phyloP scores from a whole-genome alignment of 2,113 vertebrate genomes.

The Noturus placidus region DNA sequence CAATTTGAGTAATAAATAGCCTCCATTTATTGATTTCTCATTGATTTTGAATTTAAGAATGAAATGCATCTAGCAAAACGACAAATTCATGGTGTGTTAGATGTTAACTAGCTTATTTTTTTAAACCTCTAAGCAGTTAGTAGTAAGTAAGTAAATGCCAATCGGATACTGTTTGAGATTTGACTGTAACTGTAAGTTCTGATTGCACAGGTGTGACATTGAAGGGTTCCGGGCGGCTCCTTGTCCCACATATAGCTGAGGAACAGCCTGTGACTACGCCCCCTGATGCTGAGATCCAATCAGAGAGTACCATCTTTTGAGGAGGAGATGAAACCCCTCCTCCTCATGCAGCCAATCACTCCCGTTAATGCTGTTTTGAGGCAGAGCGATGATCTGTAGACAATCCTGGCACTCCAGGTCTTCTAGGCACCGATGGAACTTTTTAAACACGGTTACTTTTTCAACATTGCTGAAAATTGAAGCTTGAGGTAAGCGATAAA shows the following conservation, averaged over 20 bases:
- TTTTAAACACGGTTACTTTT: constrained; percentile 28
- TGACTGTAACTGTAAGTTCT: constrained; percentile 44
- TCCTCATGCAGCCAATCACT: constrained; percentile 23
- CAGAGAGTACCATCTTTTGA: constrained; percentile 88
- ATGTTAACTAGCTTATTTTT: background rate
- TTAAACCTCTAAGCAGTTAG: background rate
- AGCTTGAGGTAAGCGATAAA: constrained; percentile 16
- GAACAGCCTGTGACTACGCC: constrained; percentile 63
- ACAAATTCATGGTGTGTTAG: constrained; percentile 29
- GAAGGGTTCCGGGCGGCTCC: constrained; percentile 71
- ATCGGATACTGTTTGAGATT: background rate
- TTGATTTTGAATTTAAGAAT: background rate
- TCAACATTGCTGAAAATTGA: constrained; percentile 36
- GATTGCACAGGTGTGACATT: constrained; percentile 74
- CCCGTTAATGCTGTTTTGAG: background rate
- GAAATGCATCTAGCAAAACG: constrained; percentile 1
- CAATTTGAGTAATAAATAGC: background rate
- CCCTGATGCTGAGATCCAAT: constrained; percentile 69
- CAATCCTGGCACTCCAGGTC: background rate
- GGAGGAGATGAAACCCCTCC: constrained; percentile 7
- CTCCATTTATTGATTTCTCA: background rate
- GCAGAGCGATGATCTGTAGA: background rate
- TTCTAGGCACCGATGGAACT: constrained; percentile 18
- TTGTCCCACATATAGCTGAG: constrained; percentile 70
- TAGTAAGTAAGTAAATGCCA: background rate